Conservation (phyloP, 2,113 vertebrate species). For the Mixornis gularis region DNA sequence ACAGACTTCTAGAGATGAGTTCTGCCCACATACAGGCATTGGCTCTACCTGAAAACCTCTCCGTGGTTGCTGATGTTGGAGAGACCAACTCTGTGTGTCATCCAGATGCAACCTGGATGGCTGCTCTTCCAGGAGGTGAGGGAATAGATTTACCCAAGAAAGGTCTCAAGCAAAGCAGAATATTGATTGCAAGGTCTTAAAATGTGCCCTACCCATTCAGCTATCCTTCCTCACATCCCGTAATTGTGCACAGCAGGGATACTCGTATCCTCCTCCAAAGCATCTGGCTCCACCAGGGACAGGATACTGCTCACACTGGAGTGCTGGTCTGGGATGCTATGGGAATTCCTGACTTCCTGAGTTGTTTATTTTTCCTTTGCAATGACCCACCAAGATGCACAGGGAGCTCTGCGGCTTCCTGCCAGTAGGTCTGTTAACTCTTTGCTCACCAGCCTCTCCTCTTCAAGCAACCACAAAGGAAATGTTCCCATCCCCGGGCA, state of each 20-base stretch:
- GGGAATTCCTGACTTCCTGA: slow-evolving; percentile 32
- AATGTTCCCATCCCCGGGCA: background rate
- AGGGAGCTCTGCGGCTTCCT: background rate
- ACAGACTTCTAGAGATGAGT: background rate
- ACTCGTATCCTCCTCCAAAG: background rate
- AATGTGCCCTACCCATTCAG: background rate
- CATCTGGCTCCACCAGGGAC: background rate
- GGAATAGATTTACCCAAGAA: background rate
- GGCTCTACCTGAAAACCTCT: background rate
- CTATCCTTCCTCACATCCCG: background rate
- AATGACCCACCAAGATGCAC: slow-evolving; percentile 18
- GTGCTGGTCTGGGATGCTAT: background rate
- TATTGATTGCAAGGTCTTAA: background rate
- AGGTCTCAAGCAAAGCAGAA: background rate
- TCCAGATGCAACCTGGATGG: background rate
- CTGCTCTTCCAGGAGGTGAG: background rate
- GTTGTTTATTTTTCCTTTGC: slow-evolving; percentile 44
- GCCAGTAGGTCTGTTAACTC: slow-evolving; percentile 7
- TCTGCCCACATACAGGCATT: background rate
- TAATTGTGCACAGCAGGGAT: background rate
- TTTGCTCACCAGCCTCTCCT: background rate
- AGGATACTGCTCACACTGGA: background rate
- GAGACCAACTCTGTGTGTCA: background rate
- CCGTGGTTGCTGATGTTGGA: background rate
- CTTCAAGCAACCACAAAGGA: background rate